Evolutionary conservation across 64 coral and sea anemone species (phyloP), one percentile per base, ranked within the genome.

Genomic region (Stichodactyla helianthus): DNA sequence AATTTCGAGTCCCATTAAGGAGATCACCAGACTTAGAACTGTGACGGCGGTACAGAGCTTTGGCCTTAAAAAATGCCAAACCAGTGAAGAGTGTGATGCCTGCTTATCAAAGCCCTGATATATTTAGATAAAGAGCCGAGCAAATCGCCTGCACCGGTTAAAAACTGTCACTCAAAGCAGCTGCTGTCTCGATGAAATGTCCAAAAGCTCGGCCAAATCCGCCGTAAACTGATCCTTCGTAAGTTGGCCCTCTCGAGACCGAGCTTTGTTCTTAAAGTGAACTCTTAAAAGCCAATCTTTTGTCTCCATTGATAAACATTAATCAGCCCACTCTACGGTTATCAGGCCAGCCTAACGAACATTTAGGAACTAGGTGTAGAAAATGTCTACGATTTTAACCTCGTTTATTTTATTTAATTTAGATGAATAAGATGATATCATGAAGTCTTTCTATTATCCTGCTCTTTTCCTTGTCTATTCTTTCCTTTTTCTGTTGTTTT

Each of bases 221-320:
- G 53, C 57, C 50, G 89, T 86, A 91, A 91, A 85, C 55, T 71
- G 89, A 91, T 91, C 89, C 35, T 28, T 14, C 16, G 65, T 89
- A 57, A 85, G 85, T 82, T 79, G 83, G 89, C 55, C 70, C 64
- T 57, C 61, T 59, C 35, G 63, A 71, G 62, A n/a, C 80, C 26
- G 25, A 18, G 18, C 60, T 87, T 92, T 95, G 83, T 91, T 89
- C 83, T 82, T 82, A 76, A 74, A 82, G 78, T 82, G 71, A 71
- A 86, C 84, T 89, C 88, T 79, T 93, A 96, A 96, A 93, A 93
- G 88, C 77, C 79, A 87, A 89, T 54, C 88, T 82, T 90, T 96
- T 89, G 88, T 93, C 84, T 82, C 60, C 26, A 14, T 26, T 55
- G 94, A 70, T 79, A 89, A 93, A 96, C 91, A 90, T 89, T 93